A percentile compares a stretch with the other conserved stretches of the same genome.
Conservation (phyloP, 2,888 invertebrate species). For the Biston betularia region DNA sequence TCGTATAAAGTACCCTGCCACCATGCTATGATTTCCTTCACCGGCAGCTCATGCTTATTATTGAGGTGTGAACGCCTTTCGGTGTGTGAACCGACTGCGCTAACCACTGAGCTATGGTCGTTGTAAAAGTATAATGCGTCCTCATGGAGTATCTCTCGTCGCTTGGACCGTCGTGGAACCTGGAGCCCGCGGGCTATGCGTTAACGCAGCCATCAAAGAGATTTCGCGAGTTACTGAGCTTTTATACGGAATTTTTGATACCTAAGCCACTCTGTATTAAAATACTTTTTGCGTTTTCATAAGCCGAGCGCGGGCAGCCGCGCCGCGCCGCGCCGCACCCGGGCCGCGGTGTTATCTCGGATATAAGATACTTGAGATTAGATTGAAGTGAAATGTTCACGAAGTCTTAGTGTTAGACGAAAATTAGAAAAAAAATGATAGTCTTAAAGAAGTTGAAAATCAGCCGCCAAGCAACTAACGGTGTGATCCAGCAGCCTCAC, state of each 20-base stretch:
- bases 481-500: too few relatives aligned
- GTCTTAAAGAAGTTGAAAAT: neutral
- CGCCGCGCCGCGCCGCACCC: too few relatives aligned
- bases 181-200: constrained; percentile 54
- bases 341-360: neutral
- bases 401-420: neutral
- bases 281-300: constrained; percentile 43
- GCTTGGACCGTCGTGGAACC: constrained; percentile 40
- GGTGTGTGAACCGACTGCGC: too few relatives aligned
- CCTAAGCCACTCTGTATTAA: constrained; percentile 37
- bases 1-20: too few relatives aligned
- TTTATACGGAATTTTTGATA: constrained; percentile 39
- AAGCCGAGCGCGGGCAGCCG: constrained; percentile 10
- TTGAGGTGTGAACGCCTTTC: too few relatives aligned
- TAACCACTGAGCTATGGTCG: too few relatives aligned
- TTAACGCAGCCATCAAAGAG: constrained; percentile 58
- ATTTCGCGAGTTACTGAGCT: constrained; percentile 39
- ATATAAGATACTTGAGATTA: neutral
- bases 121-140: too few relatives aligned
- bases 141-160: constrained; percentile 19
- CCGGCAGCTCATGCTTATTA: too few relatives aligned
- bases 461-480: neutral
- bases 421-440: neutral
- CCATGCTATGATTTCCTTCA: too few relatives aligned
- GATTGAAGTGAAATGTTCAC: neutral